Evolutionary conservation across 2,113 vertebrate species (phyloP).

Genomic region (Colinus virginianus): DNA sequence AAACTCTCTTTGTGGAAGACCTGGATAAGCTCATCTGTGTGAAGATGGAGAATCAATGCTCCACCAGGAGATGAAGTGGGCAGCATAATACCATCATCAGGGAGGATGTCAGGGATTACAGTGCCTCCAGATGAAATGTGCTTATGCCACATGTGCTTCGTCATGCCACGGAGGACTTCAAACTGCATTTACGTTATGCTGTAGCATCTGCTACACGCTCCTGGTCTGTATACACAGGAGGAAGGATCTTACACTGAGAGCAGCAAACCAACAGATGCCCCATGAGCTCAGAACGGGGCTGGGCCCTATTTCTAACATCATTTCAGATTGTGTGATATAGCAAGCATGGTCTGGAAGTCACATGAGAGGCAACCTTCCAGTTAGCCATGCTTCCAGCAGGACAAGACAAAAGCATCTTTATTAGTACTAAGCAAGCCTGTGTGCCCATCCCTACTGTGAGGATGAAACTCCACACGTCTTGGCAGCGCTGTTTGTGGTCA

Average conservation of each 20-base stretch:
- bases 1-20: background rate
- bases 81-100: background rate
- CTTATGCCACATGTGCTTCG: background rate
- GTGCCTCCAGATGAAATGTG: background rate
- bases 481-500: constrained; percentile 28
- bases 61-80: background rate
- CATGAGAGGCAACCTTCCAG: background rate
- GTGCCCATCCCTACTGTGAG: background rate
- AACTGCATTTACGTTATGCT: background rate
- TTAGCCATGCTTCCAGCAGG: constrained; percentile 21
- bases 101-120: background rate
- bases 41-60: background rate
- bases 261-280: background rate
- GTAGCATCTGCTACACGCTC: fast-evolving
- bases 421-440: background rate
- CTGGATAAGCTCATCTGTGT: background rate
- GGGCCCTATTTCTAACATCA: background rate
- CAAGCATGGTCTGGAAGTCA: constrained; percentile 9
- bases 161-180: background rate
- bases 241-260: background rate
- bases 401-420: constrained; percentile 48
- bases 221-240: background rate
- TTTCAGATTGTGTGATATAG: background rate
- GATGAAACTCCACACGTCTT: background rate
- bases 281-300: background rate